These are phyloP conservation scores for Plectropomus leopardus DNA, from an alignment of 2,113 vertebrate species.

Conservation along the genomic window DNA sequence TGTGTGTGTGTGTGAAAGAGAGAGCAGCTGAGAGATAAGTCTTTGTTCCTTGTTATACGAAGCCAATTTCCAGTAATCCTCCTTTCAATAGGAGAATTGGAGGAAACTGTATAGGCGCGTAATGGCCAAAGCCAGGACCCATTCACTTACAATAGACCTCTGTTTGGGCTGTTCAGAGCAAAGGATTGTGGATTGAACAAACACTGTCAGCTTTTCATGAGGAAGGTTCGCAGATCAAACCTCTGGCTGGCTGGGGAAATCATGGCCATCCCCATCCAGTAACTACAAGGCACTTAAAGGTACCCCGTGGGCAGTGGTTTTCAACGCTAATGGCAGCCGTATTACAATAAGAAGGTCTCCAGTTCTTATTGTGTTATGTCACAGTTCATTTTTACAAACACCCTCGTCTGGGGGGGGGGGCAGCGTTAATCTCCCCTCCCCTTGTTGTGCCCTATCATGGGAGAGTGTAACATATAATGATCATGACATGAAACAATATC, in stretches of 20 bases:
- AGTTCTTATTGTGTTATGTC: not conserved
- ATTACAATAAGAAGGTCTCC: too few relatives aligned
- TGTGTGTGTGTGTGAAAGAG: not conserved
- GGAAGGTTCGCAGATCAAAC: slow-evolving; percentile 45
- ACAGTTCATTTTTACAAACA: not conserved
- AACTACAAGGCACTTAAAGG: slow-evolving; percentile 10
- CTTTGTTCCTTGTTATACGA: slow-evolving; percentile 64
- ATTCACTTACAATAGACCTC: slow-evolving; percentile 60
- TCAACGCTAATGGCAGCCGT: not conserved
- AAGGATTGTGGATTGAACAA: slow-evolving; percentile 58
- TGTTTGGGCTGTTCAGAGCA: slow-evolving; percentile 55
- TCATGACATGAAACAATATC: not conserved
- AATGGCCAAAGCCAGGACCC: slow-evolving; percentile 64
- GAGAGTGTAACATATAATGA: too few relatives aligned
- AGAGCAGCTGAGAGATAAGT: slow-evolving; percentile 10
- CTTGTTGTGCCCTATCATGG: not conserved
- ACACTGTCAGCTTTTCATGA: slow-evolving; percentile 48
- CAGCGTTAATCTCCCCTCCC: not conserved
- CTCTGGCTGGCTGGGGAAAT: slow-evolving; percentile 16
- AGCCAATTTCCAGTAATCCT: slow-evolving; percentile 79
- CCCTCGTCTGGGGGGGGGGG: not conserved
- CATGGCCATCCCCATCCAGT: not conserved
- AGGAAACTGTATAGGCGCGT: slow-evolving; percentile 51
- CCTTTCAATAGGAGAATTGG: slow-evolving; percentile 66
- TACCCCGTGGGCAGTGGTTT: not conserved